Evolutionary conservation across 2,888 invertebrate genomes (phyloP), one percentile per base, ranked within the genome.

Genomic region (Subacronicta megacephala): DNA sequence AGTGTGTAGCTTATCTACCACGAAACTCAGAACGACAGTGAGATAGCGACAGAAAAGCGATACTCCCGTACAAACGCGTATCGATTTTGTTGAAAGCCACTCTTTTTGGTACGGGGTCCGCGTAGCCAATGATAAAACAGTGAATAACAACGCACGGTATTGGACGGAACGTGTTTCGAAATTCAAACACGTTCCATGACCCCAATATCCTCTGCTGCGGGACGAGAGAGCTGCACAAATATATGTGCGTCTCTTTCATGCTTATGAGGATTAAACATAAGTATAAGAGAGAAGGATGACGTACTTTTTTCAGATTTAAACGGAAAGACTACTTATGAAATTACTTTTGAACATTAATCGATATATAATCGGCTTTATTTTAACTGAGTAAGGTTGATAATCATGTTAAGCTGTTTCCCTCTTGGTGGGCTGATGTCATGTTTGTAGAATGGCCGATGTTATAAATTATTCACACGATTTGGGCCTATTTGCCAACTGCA

Each of bases 111-210:
- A 92, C 83, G 64, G 79, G 81, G 79, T 50, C 50, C 50, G 72
- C 70, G 78, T 80, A 89, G 85, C 93, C 93, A 93, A 93, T 93
- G 84, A 86, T 81, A 86, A 77, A 77, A 75, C 79, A 80, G 78
- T 83, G 83, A 80, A 79, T 81, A 83, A 83, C 84, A 84, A 82
- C 85, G 89, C 88, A 81, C 84, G 85, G 90, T 84, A 93, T 93
- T 93, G 93, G 93, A 90, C 82, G 84, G 85, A 79, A 89, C 89
- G 87, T 86, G 88, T 90, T 92, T 93, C 91, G 90, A 92, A 92
- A 92, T 93, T 93, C 89, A 93, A 93, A 92, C 91, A 89, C 90
- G 92, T 91, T 91, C 91, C 85, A 87, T 93, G 93, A 93, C 93
- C 93, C 90, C 90, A 85, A 87, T 90, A 85, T 88, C 78, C 83